phyloP scores from a whole-genome alignment of 2,797 vertebrate genomes.

The Poecilia picta region DNA sequence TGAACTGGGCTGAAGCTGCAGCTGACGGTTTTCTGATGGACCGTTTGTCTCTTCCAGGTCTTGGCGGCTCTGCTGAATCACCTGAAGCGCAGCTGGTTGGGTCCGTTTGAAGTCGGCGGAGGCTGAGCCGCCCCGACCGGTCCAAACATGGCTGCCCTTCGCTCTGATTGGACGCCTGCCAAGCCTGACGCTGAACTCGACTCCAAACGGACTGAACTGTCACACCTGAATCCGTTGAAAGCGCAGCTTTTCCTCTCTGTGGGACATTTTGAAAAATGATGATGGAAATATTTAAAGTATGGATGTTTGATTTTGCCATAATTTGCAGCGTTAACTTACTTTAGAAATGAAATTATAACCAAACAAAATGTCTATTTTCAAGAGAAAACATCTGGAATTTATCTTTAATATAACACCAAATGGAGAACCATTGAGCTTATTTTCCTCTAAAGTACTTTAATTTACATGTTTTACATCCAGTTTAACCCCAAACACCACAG shows the following conservation, averaged over 20 bases:
- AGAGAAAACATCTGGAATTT: slow-evolving; percentile 2
- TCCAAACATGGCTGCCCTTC: background rate
- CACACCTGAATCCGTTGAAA: background rate
- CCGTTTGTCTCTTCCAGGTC: slow-evolving; percentile 20
- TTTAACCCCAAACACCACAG: background rate
- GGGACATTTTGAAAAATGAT: background rate
- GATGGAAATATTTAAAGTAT: slow-evolving; percentile 1
- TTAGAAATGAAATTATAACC: slow-evolving; percentile 10
- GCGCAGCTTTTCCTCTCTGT: background rate
- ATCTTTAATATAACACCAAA: background rate
- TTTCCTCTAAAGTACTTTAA: background rate
- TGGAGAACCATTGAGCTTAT: background rate
- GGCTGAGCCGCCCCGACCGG: background rate
- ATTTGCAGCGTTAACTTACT: background rate
- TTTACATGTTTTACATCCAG: background rate
- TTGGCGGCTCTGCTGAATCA: background rate
- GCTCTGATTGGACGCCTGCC: slow-evolving; percentile 17
- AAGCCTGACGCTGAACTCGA: slow-evolving; percentile 20
- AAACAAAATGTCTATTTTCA: background rate
- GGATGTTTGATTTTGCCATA: slow-evolving; percentile 19
- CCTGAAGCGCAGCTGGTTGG: background rate
- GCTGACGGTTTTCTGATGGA: background rate
- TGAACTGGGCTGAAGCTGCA: background rate
- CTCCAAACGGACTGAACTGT: background rate
- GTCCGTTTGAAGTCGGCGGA: slow-evolving; percentile 1